Percentiles rank a stretch among this genome's conserved stretches.
Evolutionary conservation across 2,113 vertebrate species (phyloP).

Genomic region (Physeter macrocephalus): DNA sequence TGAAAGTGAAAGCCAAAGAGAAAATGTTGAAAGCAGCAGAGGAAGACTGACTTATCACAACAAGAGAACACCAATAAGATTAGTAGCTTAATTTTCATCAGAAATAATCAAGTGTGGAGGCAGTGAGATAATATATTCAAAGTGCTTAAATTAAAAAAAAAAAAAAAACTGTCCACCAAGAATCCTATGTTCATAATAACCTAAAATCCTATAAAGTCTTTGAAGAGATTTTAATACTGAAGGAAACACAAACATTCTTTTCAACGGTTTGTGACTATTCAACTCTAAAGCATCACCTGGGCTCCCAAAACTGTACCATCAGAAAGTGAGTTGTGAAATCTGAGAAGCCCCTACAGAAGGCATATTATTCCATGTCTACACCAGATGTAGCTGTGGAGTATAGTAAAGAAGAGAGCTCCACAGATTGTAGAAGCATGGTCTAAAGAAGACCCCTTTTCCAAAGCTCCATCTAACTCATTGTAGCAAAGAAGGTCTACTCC

Average conservation of each 20-base stretch:
- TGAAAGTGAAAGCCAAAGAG: no score
- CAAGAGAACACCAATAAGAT: no score
- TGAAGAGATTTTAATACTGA: neutral
- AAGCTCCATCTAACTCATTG: neutral
- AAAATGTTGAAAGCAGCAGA: no score
- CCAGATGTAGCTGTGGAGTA: neutral
- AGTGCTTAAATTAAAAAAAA: no score
- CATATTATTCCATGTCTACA: neutral
- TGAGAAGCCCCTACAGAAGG: neutral
- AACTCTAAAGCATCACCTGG: neutral
- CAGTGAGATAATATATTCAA: no score
- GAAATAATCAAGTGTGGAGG: no score
- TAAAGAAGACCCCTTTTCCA: neutral
- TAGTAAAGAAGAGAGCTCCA: neutral
- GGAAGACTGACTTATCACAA: no score
- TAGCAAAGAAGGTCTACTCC: neutral
- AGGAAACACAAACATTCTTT: neutral
- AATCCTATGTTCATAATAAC: neutral
- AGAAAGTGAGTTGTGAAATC: neutral
- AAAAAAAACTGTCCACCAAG: no score
- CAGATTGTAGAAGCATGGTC: no score
- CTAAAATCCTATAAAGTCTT: neutral
- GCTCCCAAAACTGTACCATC: neutral
- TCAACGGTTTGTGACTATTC: neutral
- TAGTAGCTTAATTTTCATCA: no score